Conservation (phyloP, 1,140 invertebrate genomes). For the Venustaconcha ellipsiformis region DNA sequence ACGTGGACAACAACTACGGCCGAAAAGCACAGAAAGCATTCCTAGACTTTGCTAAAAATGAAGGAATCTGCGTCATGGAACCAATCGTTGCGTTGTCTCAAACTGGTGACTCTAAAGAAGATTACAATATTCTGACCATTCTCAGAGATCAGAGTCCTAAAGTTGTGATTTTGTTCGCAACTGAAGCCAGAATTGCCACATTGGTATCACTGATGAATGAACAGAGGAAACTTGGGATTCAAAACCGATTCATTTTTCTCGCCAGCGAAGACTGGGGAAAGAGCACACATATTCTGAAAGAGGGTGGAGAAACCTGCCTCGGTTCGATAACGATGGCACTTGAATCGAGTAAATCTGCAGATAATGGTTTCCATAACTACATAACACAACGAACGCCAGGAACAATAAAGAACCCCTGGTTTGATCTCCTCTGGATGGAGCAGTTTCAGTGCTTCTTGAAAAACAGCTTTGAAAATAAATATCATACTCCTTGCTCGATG, state of each 20-base stretch:
- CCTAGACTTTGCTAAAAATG: constrained; percentile 33
- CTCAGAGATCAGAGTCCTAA: constrained; percentile 47
- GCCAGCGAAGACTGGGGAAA: constrained; percentile 84
- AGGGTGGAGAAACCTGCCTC: constrained; percentile 29
- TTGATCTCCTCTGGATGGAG: constrained; percentile 52
- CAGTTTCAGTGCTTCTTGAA: constrained; percentile 49
- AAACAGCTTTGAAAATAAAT: constrained; percentile 48
- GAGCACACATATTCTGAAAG: constrained; percentile 67
- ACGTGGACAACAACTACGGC: constrained; percentile 72
- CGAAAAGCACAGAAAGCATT: constrained; percentile 51
- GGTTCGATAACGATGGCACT: constrained; percentile 55
- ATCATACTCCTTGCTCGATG: constrained; percentile 20
- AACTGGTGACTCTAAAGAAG: constrained; percentile 59
- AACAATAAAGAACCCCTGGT: constrained; percentile 46
- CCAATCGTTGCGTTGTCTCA: constrained; percentile 64
- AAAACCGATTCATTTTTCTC: constrained; percentile 73
- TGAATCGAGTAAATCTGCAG: neutral
- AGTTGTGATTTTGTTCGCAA: constrained; percentile 79
- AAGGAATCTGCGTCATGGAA: constrained; percentile 75
- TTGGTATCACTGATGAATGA: constrained; percentile 69
- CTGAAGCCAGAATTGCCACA: constrained; percentile 76
- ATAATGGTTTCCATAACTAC: too few species aligned
- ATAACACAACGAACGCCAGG: neutral
- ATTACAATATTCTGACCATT: constrained; percentile 23
- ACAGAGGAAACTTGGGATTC: constrained; percentile 37